Base-by-base conservation (phyloP, 2,888 invertebrate species). In the Cantharis flavilabris region DNA sequence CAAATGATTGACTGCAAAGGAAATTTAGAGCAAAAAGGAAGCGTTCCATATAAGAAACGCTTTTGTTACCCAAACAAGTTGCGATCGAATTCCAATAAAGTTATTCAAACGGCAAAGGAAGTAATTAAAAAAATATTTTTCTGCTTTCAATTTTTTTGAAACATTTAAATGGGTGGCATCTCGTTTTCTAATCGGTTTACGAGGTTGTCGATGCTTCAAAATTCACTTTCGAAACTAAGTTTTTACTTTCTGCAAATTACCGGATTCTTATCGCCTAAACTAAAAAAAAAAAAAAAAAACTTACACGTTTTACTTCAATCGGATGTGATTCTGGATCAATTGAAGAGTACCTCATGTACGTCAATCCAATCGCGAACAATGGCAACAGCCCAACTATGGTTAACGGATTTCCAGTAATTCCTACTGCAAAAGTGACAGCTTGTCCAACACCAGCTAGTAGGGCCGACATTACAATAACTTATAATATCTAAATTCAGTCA, bases 301-400 rank as follows among this genome's bases (percentile, higher is more conserved):
- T 92, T 89, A 96, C 95, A 90, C 92, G 89, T 88, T 90, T 90
- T 78, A 93, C 91, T 87, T 96, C 93, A 82, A 91, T 90, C 75
- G 94, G 92, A 86, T 93, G 93, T 28, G 93, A 93, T 88, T 97
- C 97, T 79, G 96, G 96, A 89, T 97, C 97, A 84, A 92, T 91
- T 85, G 92, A 92, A 87, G 94, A 92, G 90, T 96, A 96, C 85
- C 94, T 92, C 90, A 94, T 94, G 87, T 93, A 94, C 83, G 95
- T 93, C 87, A 96, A 90, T 84, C 95, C 95, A 83, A 95, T 92
- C 80, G 95, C 94, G 87, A 96, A 90, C 83, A 96, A 91, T 83
- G 96, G 96, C 87, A 96, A 92, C 88, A 96, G 90, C 83, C 95
- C 92, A 88, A 94, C 90, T 87, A 93, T 88, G 81, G 92, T 91